Evolutionary conservation across 2,888 invertebrate species (phyloP).

Genomic region (Tinea semifulvella): DNA sequence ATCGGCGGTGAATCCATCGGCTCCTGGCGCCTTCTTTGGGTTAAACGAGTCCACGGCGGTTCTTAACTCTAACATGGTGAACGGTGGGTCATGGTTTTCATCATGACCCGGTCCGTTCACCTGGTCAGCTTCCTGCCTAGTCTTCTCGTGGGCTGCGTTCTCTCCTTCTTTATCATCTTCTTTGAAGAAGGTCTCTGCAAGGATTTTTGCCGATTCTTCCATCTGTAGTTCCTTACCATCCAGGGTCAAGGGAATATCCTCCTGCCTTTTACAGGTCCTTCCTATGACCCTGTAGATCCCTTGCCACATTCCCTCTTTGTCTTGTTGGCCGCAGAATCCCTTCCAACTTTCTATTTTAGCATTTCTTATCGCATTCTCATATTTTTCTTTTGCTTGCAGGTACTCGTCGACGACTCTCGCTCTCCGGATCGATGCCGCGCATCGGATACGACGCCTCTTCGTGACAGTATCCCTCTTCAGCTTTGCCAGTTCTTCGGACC

Average conservation of each 20-base stretch:
- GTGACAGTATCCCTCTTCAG: conserved; percentile 15
- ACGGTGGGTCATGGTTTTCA: neutral
- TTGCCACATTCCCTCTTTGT: conserved; percentile 1
- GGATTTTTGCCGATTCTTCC: neutral
- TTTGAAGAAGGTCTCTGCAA: neutral
- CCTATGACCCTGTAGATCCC: conserved; percentile 2
- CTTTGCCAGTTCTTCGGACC: conserved; percentile 16
- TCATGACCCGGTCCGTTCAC: neutral
- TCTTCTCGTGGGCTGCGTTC: neutral
- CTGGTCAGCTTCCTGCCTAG: neutral
- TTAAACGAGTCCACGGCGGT: neutral
- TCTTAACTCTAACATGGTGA: neutral
- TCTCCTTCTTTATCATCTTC: neutral
- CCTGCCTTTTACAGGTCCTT: neutral
- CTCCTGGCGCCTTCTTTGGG: neutral
- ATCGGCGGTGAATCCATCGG: neutral
- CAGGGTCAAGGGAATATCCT: neutral
- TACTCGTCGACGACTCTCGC: neutral
- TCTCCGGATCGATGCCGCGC: neutral
- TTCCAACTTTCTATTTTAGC: no score
- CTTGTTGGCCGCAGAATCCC: no score
- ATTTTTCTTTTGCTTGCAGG: conserved; percentile 3
- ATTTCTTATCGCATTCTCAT: no score
- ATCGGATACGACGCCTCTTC: conserved; percentile 10
- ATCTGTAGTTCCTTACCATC: neutral